Evolutionary conservation across 2,113 vertebrate genomes (phyloP), one percentile per base, ranked within the genome.

Genomic region (Onychorhynchus coronatus): DNA sequence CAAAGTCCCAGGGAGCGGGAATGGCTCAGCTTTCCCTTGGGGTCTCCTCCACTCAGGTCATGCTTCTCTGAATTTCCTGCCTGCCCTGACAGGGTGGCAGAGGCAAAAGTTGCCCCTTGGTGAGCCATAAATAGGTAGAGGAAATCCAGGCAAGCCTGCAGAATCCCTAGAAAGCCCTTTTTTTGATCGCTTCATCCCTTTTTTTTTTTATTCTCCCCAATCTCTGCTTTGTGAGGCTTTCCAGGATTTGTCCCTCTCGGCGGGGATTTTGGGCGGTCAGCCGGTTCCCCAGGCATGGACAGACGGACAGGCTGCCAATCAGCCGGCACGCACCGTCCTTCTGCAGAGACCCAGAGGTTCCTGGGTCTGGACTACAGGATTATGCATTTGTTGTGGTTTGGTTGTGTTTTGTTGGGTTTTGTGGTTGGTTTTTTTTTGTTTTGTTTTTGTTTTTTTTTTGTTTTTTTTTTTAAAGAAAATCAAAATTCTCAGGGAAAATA

Each of bases 81-180:
- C n/a, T 1, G 1, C 47, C 19, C 14, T 3, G 3, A 12, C 0
- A 1, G 42, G 47, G 55, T 74, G 56, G 35, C 41, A 79, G 75
- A 83, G 62, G 70, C 46, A 49, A 63, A 91, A 63, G 15, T 59
- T 71, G 67, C 53, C 47, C 47, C 11, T 42, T 0, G 1, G 52
- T 41, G 42, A 85, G n/a, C 70, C 24, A 16, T 37, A 25, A n/a
- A 85, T 88, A 66, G 30, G 53, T 50, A 50, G 70, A 82, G 14
- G 33, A 81, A 87, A 95, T 91, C 81, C 85, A 87, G 27, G 47
- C 8, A 0, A 95, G 91, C 56, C 66, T 63, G 30, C 39, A 68
- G 82, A 96, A 96, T 88, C 90, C 90, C 71, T 95, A 65, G 93
- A 96, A 94, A 94, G 74, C 56, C 35, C 12, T 72, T 81, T 76